These are phyloP conservation scores for Spilogale gracilis DNA, from an alignment of 2,113 vertebrate species.

Conservation along the genomic window DNA sequence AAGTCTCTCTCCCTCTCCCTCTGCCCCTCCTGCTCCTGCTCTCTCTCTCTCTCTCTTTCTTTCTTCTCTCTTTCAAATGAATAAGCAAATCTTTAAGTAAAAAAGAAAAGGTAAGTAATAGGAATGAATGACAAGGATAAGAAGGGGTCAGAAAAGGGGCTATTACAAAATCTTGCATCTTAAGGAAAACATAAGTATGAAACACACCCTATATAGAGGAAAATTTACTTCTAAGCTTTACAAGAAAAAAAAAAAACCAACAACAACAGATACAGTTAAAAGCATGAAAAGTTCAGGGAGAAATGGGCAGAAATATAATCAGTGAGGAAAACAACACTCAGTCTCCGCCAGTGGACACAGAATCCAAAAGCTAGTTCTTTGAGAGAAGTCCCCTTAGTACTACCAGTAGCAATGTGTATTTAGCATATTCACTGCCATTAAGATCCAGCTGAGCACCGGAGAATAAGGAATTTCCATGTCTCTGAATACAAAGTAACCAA, in stretches of 20 bases:
- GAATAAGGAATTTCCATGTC: not conserved
- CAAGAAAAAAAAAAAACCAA: not conserved
- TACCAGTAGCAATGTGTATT: too few species aligned
- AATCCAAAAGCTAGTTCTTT: not conserved
- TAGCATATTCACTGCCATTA: fast-evolving
- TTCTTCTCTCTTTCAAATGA: not conserved
- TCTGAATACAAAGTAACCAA: not conserved
- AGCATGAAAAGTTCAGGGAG: not conserved
- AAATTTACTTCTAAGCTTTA: not conserved
- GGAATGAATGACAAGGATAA: not conserved
- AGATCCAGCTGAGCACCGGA: too few species aligned
- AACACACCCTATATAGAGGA: not conserved
- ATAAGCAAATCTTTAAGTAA: not conserved
- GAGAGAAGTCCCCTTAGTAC: fast-evolving
- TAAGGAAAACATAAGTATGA: not conserved
- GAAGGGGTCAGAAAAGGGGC: not conserved
- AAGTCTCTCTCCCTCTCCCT: too few species aligned
- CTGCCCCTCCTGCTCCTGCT: too few species aligned
- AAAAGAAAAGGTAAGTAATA: not conserved
- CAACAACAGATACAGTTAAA: not conserved
- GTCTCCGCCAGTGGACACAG: too few species aligned
- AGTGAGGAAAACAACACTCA: not conserved
- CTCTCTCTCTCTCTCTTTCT: too few species aligned
- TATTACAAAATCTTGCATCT: not conserved
- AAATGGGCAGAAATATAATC: not conserved